Percentiles rank a stretch among this genome's conserved stretches.
Evolutionary conservation across 2,888 invertebrate genomes (phyloP).

Genomic region (Phyllotreta cruciferae): DNA sequence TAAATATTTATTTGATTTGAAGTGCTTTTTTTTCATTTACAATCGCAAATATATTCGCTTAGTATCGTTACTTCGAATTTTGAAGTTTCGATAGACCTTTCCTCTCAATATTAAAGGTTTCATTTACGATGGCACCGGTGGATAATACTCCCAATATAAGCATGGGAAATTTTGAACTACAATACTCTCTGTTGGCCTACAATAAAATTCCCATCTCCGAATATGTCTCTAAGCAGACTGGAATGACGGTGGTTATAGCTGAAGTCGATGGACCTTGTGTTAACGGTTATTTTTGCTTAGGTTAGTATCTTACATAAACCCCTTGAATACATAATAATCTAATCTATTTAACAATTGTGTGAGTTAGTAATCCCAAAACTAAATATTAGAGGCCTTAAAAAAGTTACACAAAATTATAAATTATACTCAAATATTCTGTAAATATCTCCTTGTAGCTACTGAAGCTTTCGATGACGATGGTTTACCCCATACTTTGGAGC

Average conservation of each 20-base stretch:
- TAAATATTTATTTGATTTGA: too few species aligned
- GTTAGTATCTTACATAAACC: conserved; percentile 62
- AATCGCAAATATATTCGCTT: too few species aligned
- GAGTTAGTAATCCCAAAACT: too few species aligned
- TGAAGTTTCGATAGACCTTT: too few species aligned
- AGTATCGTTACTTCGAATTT: too few species aligned
- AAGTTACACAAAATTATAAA: too few species aligned
- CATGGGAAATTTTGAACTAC: conserved; percentile 63
- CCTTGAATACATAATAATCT: not conserved
- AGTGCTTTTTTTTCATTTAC: too few species aligned
- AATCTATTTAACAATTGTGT: not conserved
- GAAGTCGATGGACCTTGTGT: conserved; percentile 91
- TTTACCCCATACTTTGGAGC: conserved; percentile 90
- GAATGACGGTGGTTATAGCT: conserved; percentile 81
- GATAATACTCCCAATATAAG: conserved; percentile 56
- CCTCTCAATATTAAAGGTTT: too few species aligned
- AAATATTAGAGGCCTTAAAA: too few species aligned
- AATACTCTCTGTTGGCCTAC: conserved; percentile 72
- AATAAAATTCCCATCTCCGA: conserved; percentile 80
- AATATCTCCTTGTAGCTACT: conserved; percentile 69
- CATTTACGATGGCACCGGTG: conserved; percentile 49
- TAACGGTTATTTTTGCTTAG: conserved; percentile 85
- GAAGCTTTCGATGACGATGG: conserved; percentile 93
- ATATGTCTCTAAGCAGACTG: conserved; percentile 80
- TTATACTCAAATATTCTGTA: not conserved